Base-by-base conservation (phyloP, 2,888 invertebrate species). In the Aproaerema taeniolella region DNA sequence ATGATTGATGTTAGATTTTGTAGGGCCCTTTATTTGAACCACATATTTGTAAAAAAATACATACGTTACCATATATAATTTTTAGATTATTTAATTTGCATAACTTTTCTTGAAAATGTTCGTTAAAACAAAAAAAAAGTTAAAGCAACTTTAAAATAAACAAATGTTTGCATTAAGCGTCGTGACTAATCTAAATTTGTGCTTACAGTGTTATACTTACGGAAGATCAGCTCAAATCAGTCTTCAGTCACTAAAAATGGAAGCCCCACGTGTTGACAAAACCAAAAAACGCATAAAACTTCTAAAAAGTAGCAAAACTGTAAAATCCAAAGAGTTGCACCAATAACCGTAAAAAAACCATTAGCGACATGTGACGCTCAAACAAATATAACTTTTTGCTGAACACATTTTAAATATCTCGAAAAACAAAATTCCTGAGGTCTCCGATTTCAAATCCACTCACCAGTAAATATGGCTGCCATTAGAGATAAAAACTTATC, bases 391-490 rank as follows among this genome's bases (percentile, higher is more conserved):
- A 35, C 32, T 47, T 46, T 44, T 50, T 50, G 41, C 42, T 41
- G 41, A 47, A 42, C 42, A 49, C 47, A 43, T 35, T 44, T 48
- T 39, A 42, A 46, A 47, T 39, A 41, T 39, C 38, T 41, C 28
- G 31, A 52, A 39, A 53, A 53, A 56, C 51, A 55, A 55, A 59
- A 63, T 64, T 62, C 58, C 46, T 46, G 53, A 52, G 67, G 67
- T 58, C 61, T 77, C 75, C 56, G 67, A 76, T 80, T 78, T 71
- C 71, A 66, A 71, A 69, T 66, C 59, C 64, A 71, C 69, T 74
- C 63, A 55, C 58, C 59, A 54, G 52, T 55, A 47, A 61, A 61
- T 61, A 64, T 55, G 68, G 67, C 67, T 65, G 68, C 65, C 72
- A 75, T 75, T 73, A 67, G 56, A 65, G 61, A 76, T 65, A 79